A percentile compares a stretch with the other conserved stretches of the same genome.
Evolutionary conservation across 2,113 vertebrate genomes (phyloP).

Genomic region (Campylomormyrus tamandua): DNA sequence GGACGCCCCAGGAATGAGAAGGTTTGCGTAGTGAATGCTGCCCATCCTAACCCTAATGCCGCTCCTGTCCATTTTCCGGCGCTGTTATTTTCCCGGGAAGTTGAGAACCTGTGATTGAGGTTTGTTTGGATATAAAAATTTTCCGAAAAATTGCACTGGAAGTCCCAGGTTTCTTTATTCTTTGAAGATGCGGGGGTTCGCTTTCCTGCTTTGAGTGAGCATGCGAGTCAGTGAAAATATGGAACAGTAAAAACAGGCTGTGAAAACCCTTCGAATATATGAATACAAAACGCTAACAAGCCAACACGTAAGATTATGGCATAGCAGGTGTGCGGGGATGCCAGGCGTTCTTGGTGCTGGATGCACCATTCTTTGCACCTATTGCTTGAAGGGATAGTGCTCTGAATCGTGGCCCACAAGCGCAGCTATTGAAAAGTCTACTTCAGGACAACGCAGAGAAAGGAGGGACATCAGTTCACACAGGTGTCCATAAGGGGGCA

Average conservation of each 20-base stretch:
- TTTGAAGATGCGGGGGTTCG: background rate
- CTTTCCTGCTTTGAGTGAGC: background rate
- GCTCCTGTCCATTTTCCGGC: conserved; percentile 5
- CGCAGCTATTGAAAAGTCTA: background rate
- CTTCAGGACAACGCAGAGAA: background rate
- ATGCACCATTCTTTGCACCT: background rate
- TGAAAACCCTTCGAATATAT: background rate
- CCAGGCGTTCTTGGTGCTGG: background rate
- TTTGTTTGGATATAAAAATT: conserved; percentile 56
- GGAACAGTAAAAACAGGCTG: background rate
- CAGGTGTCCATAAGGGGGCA: conserved; percentile 7
- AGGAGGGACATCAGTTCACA: background rate
- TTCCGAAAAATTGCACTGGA: conserved; percentile 38
- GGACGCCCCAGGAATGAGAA: conserved; percentile 34
- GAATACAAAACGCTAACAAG: background rate
- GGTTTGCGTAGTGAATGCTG: conserved; percentile 26
- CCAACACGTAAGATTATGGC: background rate
- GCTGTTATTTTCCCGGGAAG: conserved; percentile 37
- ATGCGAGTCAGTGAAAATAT: background rate
- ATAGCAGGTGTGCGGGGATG: background rate
- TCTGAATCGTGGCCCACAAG: background rate
- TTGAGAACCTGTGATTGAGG: conserved; percentile 38
- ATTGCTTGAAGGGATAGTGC: background rate
- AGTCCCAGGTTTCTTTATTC: conserved; percentile 28
- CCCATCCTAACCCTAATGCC: background rate